Evolutionary conservation across 2,888 invertebrate genomes (phyloP).

Genomic region (Cosmia trapezina): DNA sequence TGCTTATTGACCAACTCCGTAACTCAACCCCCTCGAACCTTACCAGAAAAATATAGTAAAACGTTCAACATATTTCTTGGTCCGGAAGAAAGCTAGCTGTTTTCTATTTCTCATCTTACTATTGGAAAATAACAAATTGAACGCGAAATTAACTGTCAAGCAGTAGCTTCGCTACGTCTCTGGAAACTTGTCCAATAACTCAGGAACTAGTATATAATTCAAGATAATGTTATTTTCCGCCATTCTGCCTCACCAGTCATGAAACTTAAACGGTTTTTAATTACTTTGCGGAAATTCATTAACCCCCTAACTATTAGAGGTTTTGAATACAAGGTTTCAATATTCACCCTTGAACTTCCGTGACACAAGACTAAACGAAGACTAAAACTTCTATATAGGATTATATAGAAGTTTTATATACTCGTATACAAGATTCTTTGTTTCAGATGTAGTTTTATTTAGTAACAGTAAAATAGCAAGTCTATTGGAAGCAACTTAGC

Average conservation of each 20-base stretch:
- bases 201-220: conserved; percentile 24
- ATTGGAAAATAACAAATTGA: conserved; percentile 43
- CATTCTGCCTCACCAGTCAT: conserved; percentile 25
- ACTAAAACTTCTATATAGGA: no score
- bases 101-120: conserved; percentile 25
- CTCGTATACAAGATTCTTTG: neutral
- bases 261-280: conserved; percentile 54
- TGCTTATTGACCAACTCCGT: conserved; percentile 23
- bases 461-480: conserved; percentile 28
- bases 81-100: conserved; percentile 15
- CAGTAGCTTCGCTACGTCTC: conserved; percentile 15
- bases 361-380: conserved; percentile 5
- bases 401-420: neutral
- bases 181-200: conserved; percentile 21
- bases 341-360: conserved; percentile 31
- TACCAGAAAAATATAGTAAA: conserved; percentile 1
- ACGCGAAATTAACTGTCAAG: conserved; percentile 47
- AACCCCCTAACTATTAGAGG: conserved; percentile 36
- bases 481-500: conserved; percentile 22
- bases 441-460: conserved; percentile 1
- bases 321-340: conserved; percentile 44
- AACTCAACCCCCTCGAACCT: conserved; percentile 1
- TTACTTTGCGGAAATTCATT: conserved; percentile 54
- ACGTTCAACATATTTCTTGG: conserved; percentile 13
- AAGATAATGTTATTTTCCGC: conserved; percentile 34